These are phyloP conservation scores for Periophthalmodon schlosseri DNA, from an alignment of 2,113 vertebrate species.

Conservation along the genomic window DNA sequence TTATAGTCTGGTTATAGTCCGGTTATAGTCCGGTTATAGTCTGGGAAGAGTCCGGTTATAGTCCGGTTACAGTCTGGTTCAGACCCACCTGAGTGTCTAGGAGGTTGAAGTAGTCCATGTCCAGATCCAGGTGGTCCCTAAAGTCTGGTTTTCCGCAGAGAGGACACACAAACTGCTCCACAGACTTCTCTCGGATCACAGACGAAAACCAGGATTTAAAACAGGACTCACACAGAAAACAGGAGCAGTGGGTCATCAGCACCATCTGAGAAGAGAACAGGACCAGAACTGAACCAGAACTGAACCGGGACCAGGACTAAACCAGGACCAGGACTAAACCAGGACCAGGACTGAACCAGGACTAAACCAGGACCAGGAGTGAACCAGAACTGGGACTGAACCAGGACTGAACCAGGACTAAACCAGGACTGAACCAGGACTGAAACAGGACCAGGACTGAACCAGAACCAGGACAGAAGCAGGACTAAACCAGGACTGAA, in stretches of 20 bases:
- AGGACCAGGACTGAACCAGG: not conserved
- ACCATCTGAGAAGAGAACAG: slow-evolving; percentile 65
- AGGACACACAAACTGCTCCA: slow-evolving; percentile 74
- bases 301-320: not conserved
- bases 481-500: too few species aligned
- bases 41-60: too few species aligned
- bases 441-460: too few species aligned
- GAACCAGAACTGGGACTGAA: not conserved
- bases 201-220: slow-evolving; percentile 75
- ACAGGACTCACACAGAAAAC: slow-evolving; percentile 76
- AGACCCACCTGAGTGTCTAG: slow-evolving; percentile 73
- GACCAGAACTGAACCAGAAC: slow-evolving; percentile 1
- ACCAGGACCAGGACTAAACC: not conserved
- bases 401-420: not conserved
- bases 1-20: too few species aligned
- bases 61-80: not conserved
- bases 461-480: too few species aligned
- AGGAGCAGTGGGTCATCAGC: slow-evolving; percentile 80
- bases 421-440: too few species aligned
- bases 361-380: not conserved
- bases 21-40: not conserved
- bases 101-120: slow-evolving; percentile 80
- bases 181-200: slow-evolving; percentile 76
- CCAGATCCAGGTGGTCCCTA: slow-evolving; percentile 45
- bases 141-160: slow-evolving; percentile 75